These are phyloP conservation scores for Amblyjoppa proteus DNA, from an alignment of 2,888 invertebrate species.

Conservation along the genomic window DNA sequence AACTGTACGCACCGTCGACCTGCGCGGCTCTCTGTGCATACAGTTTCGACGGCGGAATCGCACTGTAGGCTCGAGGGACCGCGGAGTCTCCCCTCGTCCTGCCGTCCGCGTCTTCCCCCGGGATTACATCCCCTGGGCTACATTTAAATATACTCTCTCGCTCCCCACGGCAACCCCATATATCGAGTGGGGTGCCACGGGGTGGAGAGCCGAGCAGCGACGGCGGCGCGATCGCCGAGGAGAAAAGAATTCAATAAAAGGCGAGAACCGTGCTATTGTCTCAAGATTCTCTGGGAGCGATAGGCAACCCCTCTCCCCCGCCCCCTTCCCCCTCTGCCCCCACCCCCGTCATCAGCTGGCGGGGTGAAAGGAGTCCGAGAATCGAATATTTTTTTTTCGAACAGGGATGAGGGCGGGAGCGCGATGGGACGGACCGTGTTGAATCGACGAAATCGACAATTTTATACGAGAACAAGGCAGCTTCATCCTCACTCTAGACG, in stretches of 20 bases:
- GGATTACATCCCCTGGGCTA: conserved; percentile 77
- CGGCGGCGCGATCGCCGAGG: conserved; percentile 43
- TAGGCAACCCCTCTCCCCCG: conserved; percentile 8
- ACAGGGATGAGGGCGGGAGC: conserved; percentile 8
- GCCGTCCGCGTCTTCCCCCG: conserved; percentile 70
- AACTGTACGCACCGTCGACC: conserved; percentile 42
- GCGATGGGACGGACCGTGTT: conserved; percentile 1
- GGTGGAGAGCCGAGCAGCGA: conserved; percentile 37
- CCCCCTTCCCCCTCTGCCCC: neutral
- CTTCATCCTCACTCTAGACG: conserved; percentile 14
- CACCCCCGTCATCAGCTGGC: too few relatives aligned
- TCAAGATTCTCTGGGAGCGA: conserved; percentile 71
- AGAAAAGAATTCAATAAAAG: conserved; percentile 81
- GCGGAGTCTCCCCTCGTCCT: conserved; percentile 39
- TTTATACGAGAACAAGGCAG: conserved; percentile 41
- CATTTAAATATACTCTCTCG: conserved; percentile 79
- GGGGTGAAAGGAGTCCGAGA: conserved; percentile 47
- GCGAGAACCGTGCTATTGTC: conserved; percentile 76
- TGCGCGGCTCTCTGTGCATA: conserved; percentile 1
- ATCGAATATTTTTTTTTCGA: conserved; percentile 55
- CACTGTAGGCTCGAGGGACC: conserved; percentile 57
- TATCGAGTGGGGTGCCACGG: conserved; percentile 29
- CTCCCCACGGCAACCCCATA: conserved; percentile 47
- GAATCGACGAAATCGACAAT: conserved; percentile 50
- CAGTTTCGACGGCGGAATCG: conserved; percentile 70